Percentiles rank a stretch among this genome's conserved stretches.
These are phyloP conservation scores for Loxodonta africana DNA, from an alignment of 2,113 vertebrate species.

Conservation along the genomic window DNA sequence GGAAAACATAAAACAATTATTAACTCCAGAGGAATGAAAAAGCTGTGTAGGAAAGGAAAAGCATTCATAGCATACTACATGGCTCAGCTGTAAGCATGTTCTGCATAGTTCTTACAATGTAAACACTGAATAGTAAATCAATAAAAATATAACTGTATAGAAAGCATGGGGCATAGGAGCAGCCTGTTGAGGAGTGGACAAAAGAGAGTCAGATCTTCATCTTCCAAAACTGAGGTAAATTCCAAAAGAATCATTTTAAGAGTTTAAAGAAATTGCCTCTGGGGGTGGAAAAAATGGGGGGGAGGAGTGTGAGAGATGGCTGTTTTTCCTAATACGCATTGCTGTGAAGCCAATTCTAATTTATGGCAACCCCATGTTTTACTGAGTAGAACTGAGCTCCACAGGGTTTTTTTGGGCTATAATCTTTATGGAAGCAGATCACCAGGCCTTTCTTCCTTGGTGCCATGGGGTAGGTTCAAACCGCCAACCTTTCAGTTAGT, in stretches of 20 bases:
- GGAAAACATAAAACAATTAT: not conserved
- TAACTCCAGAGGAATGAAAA: slow-evolving; percentile 28
- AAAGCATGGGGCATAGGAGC: not conserved
- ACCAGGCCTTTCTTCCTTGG: not conserved
- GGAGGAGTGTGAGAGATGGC: not conserved
- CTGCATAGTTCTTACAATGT: not conserved
- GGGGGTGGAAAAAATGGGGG: not conserved
- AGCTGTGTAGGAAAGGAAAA: not conserved
- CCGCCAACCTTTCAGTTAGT: not conserved
- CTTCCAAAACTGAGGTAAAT: not conserved
- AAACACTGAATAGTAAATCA: not conserved
- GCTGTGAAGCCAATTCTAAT: not conserved
- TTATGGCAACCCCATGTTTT: too few species aligned
- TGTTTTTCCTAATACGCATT: not conserved
- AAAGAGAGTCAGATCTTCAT: not conserved
- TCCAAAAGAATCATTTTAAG: not conserved
- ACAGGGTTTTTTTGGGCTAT: too few species aligned
- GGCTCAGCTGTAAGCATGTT: not conserved
- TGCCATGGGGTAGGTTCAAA: not conserved
- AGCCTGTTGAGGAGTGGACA: not conserved
- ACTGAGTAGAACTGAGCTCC: too few species aligned
- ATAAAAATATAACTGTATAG: not conserved
- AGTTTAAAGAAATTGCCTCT: not conserved
- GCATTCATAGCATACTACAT: not conserved
- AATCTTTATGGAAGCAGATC: not conserved